Percentiles rank a stretch among this genome's conserved stretches.
Conservation (phyloP, 2,113 vertebrate species). For the Pleuronectes platessa region DNA sequence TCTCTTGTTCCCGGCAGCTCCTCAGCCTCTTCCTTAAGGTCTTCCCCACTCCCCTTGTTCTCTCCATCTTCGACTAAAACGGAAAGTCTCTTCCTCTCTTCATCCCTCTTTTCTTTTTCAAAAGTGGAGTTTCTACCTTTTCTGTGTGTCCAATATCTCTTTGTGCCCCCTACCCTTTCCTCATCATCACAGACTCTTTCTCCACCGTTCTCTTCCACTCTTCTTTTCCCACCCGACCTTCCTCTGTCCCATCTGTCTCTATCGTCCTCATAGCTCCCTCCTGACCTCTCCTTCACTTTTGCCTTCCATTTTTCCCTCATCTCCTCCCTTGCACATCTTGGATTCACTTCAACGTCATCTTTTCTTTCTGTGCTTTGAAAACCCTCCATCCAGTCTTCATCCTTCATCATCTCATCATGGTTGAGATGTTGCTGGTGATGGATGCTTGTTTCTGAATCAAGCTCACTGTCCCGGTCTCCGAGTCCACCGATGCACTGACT, state of each 20-base stretch:
- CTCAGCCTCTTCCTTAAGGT: slow-evolving; percentile 5
- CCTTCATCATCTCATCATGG: background rate
- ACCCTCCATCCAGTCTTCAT: background rate
- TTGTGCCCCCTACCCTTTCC: background rate
- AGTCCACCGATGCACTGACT: slow-evolving; percentile 69
- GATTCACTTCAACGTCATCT: background rate
- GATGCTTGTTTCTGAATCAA: background rate
- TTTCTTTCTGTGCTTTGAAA: slow-evolving; percentile 19
- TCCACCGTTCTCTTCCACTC: slow-evolving; percentile 15
- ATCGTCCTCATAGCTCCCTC: slow-evolving; percentile 36
- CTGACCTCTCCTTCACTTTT: slow-evolving; percentile 4
- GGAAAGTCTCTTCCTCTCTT: background rate
- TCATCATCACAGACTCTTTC: background rate
- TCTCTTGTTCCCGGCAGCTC: background rate
- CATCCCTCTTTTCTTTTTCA: slow-evolving; percentile 18
- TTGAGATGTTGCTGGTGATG: background rate
- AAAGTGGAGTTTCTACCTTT: slow-evolving; percentile 26
- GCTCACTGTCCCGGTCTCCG: background rate
- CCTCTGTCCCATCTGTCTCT: slow-evolving; percentile 20
- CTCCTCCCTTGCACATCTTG: slow-evolving; percentile 30
- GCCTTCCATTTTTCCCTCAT: slow-evolving; percentile 50
- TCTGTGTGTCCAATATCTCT: slow-evolving; percentile 31
- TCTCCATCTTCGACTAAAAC: slow-evolving; percentile 34
- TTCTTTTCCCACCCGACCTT: slow-evolving; percentile 37
- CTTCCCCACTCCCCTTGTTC: background rate